A percentile compares a stretch with the other conserved stretches of the same genome.
phyloP scores from a whole-genome alignment of 2,888 invertebrate genomes.

The Ophioninae sp. region DNA sequence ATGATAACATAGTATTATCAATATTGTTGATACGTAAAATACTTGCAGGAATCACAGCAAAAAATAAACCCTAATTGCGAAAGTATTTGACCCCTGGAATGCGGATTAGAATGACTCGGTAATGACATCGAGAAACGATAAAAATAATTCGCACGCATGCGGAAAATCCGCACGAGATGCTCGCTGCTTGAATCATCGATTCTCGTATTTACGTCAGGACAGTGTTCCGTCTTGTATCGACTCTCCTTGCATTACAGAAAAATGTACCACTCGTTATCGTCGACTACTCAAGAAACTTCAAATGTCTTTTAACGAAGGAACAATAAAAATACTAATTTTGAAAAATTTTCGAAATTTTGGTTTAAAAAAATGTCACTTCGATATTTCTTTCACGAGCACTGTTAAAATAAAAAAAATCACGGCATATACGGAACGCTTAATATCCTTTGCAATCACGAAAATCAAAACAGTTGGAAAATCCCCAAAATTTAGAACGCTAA shows the following conservation, averaged over 20 bases:
- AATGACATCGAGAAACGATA: conserved; percentile 27
- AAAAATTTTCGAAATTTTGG: background rate
- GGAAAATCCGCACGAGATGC: conserved; percentile 46
- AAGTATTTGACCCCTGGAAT: conserved; percentile 54
- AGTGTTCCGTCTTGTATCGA: conserved; percentile 1
- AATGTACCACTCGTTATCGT: background rate
- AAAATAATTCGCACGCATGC: conserved; percentile 12
- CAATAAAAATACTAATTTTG: background rate
- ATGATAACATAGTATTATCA: background rate
- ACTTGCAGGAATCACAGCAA: conserved; percentile 25
- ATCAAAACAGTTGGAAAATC: background rate
- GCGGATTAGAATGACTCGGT: conserved; percentile 53
- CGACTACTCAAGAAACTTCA: background rate
- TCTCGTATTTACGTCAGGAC: background rate
- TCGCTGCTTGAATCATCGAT: conserved; percentile 38
- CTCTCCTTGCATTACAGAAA: background rate
- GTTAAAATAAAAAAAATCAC: too few relatives aligned
- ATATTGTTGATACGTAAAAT: background rate
- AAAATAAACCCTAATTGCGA: conserved; percentile 35
- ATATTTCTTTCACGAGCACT: background rate
- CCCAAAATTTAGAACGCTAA: background rate
- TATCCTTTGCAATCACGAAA: background rate
- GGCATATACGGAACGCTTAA: background rate
- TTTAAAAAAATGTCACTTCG: background rate
- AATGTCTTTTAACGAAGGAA: background rate